A percentile compares a stretch with the other conserved stretches of the same genome.
Evolutionary conservation across 2,888 invertebrate species (phyloP).

Genomic region (Meteorus colon): DNA sequence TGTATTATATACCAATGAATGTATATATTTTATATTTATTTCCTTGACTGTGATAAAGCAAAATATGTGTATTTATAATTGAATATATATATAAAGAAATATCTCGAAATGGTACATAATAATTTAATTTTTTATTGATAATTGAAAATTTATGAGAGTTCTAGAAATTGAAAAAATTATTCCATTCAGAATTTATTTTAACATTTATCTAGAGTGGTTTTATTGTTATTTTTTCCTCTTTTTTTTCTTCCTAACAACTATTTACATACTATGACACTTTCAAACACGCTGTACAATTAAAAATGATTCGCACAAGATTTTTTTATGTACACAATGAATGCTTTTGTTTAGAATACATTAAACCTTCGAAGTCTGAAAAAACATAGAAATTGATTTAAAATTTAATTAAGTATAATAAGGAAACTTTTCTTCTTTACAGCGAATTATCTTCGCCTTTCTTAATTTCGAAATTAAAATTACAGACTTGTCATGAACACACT

Average conservation of each 20-base stretch:
- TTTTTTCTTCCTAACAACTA: too few species aligned
- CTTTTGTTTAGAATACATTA: too few species aligned
- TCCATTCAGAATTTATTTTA: neutral
- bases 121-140: neutral
- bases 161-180: slow-evolving; percentile 3
- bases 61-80: neutral
- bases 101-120: neutral
- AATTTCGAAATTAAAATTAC: too few species aligned
- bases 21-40: neutral
- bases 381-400: too few species aligned
- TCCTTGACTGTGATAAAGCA: neutral
- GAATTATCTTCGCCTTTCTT: too few species aligned
- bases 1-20: neutral
- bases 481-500: too few species aligned
- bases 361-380: too few species aligned
- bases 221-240: neutral
- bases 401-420: too few species aligned
- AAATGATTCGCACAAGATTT: too few species aligned
- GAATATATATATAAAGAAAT: neutral
- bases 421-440: too few species aligned
- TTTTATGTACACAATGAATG: too few species aligned
- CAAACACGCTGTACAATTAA: neutral
- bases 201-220: neutral
- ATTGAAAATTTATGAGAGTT: slow-evolving; percentile 1
- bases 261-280: neutral